Evolutionary conservation across 2,797 vertebrate species (phyloP).

Genomic region (Arctocebus calabarensis): DNA sequence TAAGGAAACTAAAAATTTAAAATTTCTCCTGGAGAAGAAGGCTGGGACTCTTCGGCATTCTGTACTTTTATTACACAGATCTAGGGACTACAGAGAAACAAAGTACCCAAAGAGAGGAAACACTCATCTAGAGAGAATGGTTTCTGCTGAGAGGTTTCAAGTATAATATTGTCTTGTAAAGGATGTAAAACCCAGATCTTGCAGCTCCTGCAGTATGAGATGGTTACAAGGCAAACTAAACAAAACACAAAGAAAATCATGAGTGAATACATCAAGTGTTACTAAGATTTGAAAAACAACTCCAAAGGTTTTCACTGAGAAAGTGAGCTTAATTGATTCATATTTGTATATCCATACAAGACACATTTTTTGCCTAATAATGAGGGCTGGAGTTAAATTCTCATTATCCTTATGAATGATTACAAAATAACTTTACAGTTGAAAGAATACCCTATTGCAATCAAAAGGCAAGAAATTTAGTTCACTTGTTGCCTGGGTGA

Average conservation of each 20-base stretch:
- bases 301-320: neutral
- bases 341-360: neutral
- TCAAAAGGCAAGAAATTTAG: neutral
- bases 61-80: neutral
- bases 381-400: neutral
- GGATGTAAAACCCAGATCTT: neutral
- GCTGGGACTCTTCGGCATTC: neutral
- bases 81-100: constrained; percentile 3
- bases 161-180: neutral
- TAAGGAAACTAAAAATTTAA: constrained; percentile 75
- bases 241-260: neutral
- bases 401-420: neutral
- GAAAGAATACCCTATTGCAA: neutral
- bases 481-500: neutral
- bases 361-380: neutral
- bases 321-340: neutral
- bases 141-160: neutral
- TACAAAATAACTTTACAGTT: neutral
- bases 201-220: neutral
- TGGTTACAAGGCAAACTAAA: neutral
- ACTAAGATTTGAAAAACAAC: neutral
- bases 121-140: neutral
- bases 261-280: neutral
- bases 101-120: neutral
- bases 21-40: constrained; percentile 64